Conservation (phyloP, 2,797 vertebrate genomes). For the Decapterus maruadsi region DNA sequence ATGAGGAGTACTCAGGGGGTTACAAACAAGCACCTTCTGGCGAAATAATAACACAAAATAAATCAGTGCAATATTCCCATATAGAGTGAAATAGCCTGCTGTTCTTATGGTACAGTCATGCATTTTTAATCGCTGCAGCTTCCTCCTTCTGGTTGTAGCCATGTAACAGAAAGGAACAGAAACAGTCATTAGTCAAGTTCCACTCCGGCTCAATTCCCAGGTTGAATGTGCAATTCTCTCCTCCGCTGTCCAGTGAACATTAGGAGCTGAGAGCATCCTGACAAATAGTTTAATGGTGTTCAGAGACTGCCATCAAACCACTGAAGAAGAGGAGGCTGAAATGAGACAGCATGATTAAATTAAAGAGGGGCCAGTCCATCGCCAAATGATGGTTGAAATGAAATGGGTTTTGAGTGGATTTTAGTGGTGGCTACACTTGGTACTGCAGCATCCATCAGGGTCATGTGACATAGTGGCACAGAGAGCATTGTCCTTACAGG, state of each 20-base stretch:
- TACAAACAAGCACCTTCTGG: neutral
- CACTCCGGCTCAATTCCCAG: neutral
- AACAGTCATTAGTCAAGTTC: neutral
- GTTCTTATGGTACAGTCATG: neutral
- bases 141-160: neutral
- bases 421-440: neutral
- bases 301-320: neutral
- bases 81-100: neutral
- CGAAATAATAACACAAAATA: neutral
- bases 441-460: neutral
- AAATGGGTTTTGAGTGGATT: neutral
- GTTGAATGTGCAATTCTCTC: neutral
- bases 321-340: neutral
- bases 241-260: neutral
- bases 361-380: neutral
- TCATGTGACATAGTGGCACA: too few species aligned
- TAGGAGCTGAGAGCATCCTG: neutral
- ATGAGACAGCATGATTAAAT: too few species aligned
- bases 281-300: neutral
- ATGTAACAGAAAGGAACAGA: neutral
- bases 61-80: neutral
- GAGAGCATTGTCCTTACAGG: too few species aligned
- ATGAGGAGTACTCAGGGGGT: neutral
- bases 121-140: neutral
- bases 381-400: neutral